These are phyloP conservation scores for Marmota flaviventris DNA, from an alignment of 2,113 vertebrate species.

Conservation along the genomic window DNA sequence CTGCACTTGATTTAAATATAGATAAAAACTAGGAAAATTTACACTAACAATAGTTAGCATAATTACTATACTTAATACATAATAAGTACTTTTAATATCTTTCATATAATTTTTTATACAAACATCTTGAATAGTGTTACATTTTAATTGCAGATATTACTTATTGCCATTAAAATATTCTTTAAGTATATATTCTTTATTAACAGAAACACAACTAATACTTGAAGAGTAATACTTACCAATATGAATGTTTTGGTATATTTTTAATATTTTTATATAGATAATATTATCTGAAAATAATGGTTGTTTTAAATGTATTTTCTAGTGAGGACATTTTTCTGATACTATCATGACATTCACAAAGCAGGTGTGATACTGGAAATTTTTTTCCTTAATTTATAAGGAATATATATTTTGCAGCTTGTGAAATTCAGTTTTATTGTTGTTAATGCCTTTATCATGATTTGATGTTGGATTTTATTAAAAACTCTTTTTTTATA, in stretches of 20 bases:
- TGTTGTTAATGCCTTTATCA: neutral
- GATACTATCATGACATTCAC: neutral
- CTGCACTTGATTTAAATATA: neutral
- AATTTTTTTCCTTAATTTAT: neutral
- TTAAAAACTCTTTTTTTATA: neutral
- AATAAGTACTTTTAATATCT: neutral
- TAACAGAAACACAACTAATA: neutral
- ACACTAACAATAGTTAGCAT: neutral
- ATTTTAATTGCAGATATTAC: neutral
- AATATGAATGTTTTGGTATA: neutral
- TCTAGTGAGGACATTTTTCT: neutral
- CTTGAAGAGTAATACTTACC: neutral
- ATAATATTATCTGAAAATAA: neutral
- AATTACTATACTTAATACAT: neutral
- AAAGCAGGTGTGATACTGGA: neutral
- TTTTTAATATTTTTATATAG: neutral
- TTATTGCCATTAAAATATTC: neutral
- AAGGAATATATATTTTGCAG: neutral
- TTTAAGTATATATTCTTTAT: neutral
- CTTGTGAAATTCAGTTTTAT: neutral
- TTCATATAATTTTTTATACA: neutral
- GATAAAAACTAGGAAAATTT: neutral
- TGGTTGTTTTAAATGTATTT: neutral
- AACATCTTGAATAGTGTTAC: neutral
- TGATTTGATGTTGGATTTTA: neutral